These are phyloP conservation scores for Trialeurodes vaporariorum DNA, from an alignment of 1,140 invertebrate species.

Conservation along the genomic window DNA sequence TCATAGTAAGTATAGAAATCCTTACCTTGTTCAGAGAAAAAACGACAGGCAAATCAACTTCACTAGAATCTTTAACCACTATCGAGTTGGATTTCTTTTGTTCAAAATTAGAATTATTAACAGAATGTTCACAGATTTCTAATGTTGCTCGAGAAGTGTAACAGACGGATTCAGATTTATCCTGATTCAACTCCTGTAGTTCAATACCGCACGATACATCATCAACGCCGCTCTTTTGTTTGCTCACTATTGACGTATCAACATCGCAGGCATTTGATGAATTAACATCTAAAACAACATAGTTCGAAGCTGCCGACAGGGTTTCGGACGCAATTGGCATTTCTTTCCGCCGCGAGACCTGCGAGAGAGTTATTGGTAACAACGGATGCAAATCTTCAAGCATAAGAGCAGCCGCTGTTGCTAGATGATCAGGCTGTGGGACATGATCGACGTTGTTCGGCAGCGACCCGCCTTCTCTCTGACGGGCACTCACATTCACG, in stretches of 20 bases:
- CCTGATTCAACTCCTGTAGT: not conserved
- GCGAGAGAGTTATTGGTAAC: not conserved
- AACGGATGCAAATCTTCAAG: not conserved
- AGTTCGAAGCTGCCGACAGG: not conserved
- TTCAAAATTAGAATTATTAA: not conserved
- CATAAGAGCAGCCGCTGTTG: not conserved
- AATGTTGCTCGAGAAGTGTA: not conserved
- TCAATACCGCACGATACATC: not conserved
- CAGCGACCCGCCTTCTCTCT: not conserved
- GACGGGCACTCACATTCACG: not conserved
- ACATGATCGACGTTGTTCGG: not conserved
- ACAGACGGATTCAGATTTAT: not conserved
- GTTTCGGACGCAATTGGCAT: not conserved
- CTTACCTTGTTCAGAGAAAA: not conserved
- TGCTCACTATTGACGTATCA: not conserved
- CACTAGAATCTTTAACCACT: not conserved
- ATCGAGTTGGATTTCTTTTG: not conserved
- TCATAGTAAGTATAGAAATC: no score
- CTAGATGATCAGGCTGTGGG: not conserved
- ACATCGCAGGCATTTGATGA: not conserved
- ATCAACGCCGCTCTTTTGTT: not conserved
- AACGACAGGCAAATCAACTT: not conserved
- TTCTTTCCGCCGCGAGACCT: not conserved
- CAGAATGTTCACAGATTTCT: not conserved
- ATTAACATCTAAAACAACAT: not conserved